A percentile compares a stretch with the other conserved stretches of the same genome.
phyloP scores from a whole-genome alignment of 2,888 invertebrate genomes.

The Pheosia gnoma region DNA sequence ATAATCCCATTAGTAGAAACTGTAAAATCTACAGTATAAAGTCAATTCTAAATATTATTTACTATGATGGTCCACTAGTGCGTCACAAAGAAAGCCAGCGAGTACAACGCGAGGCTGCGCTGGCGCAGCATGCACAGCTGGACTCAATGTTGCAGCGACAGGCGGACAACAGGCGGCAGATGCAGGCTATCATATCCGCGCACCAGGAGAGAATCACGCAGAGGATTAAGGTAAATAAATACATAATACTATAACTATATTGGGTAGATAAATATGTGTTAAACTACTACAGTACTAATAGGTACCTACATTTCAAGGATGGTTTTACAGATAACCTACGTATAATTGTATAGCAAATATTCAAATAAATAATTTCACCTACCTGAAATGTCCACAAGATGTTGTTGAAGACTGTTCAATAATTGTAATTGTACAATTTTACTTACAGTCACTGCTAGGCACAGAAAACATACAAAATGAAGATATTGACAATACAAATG shows the following conservation, averaged over 20 bases:
- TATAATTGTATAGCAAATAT: too few species aligned
- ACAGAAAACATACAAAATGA: conserved; percentile 46
- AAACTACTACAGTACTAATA: too few species aligned
- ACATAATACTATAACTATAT: too few species aligned
- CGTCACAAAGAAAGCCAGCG: conserved; percentile 75
- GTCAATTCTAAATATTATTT: too few species aligned
- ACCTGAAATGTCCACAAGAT: too few species aligned
- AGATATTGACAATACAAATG: conserved; percentile 28
- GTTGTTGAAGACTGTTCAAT: too few species aligned
- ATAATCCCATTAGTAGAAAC: too few species aligned
- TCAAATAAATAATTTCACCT: too few species aligned
- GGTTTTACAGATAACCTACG: too few species aligned
- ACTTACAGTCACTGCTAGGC: conserved; percentile 66
- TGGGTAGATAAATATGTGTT: too few species aligned
- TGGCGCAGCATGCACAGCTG: conserved; percentile 81
- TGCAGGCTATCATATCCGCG: conserved; percentile 83
- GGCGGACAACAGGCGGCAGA: conserved; percentile 80
- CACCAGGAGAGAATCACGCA: conserved; percentile 86
- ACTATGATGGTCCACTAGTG: conserved; percentile 40
- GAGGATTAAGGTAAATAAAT: conserved; percentile 80
- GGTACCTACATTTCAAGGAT: too few species aligned
- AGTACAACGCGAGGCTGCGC: conserved; percentile 78
- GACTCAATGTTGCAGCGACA: conserved; percentile 81
- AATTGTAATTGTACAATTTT: conserved; percentile 22
- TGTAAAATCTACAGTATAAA: too few species aligned